These are phyloP conservation scores for Drosophila ohnishii DNA, from an alignment of 1,140 invertebrate genomes.

Conservation along the genomic window DNA sequence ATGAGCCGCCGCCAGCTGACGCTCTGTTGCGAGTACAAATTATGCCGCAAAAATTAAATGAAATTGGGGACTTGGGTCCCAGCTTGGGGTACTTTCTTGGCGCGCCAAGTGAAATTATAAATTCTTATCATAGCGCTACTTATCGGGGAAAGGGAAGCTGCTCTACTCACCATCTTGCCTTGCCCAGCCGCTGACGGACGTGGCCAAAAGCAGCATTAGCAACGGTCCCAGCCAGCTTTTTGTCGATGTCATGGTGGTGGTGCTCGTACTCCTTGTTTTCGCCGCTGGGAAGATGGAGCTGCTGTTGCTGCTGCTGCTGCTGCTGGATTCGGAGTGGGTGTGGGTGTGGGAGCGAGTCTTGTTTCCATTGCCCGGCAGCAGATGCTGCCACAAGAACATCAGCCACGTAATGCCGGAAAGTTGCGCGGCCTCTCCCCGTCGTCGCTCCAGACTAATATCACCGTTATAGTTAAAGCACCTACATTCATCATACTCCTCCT, in stretches of 20 bases:
- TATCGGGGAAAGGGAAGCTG: slow-evolving; percentile 41
- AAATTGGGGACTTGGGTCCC: slow-evolving; percentile 43
- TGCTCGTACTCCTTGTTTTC: slow-evolving; percentile 49
- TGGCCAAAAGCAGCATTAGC: slow-evolving; percentile 73
- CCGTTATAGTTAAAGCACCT: slow-evolving; percentile 82
- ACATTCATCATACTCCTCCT: slow-evolving; percentile 74
- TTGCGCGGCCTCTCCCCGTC: slow-evolving; percentile 36
- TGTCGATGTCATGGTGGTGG: slow-evolving; percentile 62
- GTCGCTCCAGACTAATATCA: slow-evolving; percentile 74
- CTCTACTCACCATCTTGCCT: slow-evolving; percentile 80
- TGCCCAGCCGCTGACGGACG: slow-evolving; percentile 74
- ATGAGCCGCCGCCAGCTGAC: slow-evolving; percentile 63
- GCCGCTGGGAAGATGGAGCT: slow-evolving; percentile 34
- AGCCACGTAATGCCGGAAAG: slow-evolving; percentile 79
- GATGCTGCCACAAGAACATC: slow-evolving; percentile 74
- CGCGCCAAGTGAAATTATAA: slow-evolving; percentile 70
- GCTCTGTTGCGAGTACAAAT: slow-evolving; percentile 69
- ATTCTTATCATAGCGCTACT: slow-evolving; percentile 80
- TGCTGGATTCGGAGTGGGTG: slow-evolving; percentile 1
- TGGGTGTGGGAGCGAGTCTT: slow-evolving; percentile 10
- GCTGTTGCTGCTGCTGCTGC: slow-evolving; percentile 22
- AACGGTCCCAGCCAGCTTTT: slow-evolving; percentile 72
- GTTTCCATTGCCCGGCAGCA: slow-evolving; percentile 47
- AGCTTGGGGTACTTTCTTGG: slow-evolving; percentile 14
- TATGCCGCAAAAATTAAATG: slow-evolving; percentile 77